These are phyloP conservation scores for Cephalotes varians DNA, from an alignment of 2,888 invertebrate species.

Conservation along the genomic window DNA sequence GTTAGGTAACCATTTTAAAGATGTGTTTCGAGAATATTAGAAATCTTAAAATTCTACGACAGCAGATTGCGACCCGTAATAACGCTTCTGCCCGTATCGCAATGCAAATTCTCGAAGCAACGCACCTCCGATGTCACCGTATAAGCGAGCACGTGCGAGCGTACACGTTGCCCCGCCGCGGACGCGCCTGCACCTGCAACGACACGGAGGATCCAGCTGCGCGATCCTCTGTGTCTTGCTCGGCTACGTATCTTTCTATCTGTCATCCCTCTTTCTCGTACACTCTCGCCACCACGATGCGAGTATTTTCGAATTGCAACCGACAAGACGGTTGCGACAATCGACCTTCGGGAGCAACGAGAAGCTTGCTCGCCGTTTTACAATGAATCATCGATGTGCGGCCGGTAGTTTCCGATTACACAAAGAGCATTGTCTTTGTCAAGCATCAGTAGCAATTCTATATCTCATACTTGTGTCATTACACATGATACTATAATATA, in stretches of 20 bases:
- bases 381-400: slow-evolving; percentile 44
- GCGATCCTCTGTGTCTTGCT: slow-evolving; percentile 21
- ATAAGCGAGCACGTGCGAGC: slow-evolving; percentile 31
- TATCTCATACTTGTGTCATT: background rate
- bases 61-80: background rate
- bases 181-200: slow-evolving; percentile 62
- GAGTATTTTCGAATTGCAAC: slow-evolving; percentile 68
- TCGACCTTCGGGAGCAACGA: slow-evolving; percentile 58
- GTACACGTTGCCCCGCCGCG: background rate
- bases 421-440: slow-evolving; percentile 11
- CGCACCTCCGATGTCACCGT: slow-evolving; percentile 21
- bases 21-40: background rate
- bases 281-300: slow-evolving; percentile 29
- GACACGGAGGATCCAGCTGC: slow-evolving; percentile 68
- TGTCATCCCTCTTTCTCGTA: slow-evolving; percentile 7
- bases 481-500: background rate
- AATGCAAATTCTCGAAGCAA: background rate
- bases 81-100: background rate
- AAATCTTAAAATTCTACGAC: background rate
- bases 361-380: slow-evolving; percentile 22
- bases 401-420: slow-evolving; percentile 29
- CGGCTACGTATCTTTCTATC: slow-evolving; percentile 18
- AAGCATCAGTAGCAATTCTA: background rate
- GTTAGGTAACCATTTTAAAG: background rate
- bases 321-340: slow-evolving; percentile 60